Conservation (phyloP, 2,113 vertebrate species). For the Seriola aureovittata region DNA sequence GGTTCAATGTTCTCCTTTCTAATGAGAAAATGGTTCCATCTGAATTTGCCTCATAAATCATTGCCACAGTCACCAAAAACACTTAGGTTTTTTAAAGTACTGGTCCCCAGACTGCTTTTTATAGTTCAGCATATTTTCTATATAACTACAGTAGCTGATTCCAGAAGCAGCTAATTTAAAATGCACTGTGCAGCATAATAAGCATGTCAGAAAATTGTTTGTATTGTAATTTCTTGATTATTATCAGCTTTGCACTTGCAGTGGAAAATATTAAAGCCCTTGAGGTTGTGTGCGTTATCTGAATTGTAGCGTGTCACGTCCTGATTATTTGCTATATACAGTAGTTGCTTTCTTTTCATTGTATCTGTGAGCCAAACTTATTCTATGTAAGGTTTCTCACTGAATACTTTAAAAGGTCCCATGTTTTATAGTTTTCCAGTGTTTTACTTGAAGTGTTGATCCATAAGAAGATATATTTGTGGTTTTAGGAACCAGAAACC, state of each 20-base stretch:
- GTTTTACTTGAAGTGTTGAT: no score
- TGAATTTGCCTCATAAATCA: constrained; percentile 78
- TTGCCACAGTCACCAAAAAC: constrained; percentile 59
- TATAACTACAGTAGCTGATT: constrained; percentile 31
- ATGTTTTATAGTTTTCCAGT: no score
- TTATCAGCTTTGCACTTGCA: no score
- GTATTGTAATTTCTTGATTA: no score
- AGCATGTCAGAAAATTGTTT: constrained; percentile 20
- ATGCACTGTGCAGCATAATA: constrained; percentile 21
- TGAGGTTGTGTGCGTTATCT: constrained; percentile 18
- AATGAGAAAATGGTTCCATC: constrained; percentile 78
- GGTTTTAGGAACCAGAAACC: no score
- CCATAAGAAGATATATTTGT: no score
- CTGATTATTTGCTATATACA: not conserved
- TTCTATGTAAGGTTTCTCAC: not conserved
- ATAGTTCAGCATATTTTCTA: constrained; percentile 64
- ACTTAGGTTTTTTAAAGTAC: constrained; percentile 50
- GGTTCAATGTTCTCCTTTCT: constrained; percentile 72
- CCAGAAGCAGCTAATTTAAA: constrained; percentile 29
- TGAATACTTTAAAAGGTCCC: not conserved
- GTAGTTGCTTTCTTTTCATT: not conserved
- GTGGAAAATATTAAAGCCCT: no score
- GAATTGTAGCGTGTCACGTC: not conserved
- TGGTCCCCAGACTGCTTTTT: constrained; percentile 30
- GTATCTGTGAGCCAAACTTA: not conserved